A percentile compares a stretch with the other conserved stretches of the same genome.
Evolutionary conservation across 2,888 invertebrate genomes (phyloP).

Genomic region (Homarus gammarus): DNA sequence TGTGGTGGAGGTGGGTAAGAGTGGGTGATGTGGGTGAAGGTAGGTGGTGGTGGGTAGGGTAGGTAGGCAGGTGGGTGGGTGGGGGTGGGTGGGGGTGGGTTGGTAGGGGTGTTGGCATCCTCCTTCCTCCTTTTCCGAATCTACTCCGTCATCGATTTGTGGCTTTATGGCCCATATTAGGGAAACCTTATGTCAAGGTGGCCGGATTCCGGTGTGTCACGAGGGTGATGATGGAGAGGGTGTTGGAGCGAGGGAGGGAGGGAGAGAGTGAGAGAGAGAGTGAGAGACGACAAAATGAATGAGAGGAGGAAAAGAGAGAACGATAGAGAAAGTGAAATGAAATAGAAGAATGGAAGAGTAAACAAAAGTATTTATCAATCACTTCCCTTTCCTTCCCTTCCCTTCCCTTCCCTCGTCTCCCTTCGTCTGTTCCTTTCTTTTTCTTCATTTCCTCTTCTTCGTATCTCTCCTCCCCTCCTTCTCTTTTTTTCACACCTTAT

Average conservation of each 20-base stretch:
- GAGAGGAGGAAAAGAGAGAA: too few species aligned
- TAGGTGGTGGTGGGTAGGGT: neutral
- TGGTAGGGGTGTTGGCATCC: neutral
- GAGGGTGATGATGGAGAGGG: conserved; percentile 7
- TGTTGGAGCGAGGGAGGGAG: neutral
- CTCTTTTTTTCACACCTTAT: too few species aligned
- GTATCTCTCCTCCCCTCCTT: neutral
- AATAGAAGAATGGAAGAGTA: too few species aligned
- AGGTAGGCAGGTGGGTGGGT: neutral
- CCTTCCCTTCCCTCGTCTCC: neutral
- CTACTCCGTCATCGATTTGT: conserved; percentile 13
- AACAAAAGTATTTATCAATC: too few species aligned
- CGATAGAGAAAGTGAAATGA: too few species aligned
- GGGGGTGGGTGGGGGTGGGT: neutral
- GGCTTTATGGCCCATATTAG: conserved; percentile 34
- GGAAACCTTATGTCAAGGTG: conserved; percentile 37
- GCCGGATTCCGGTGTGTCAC: conserved; percentile 11
- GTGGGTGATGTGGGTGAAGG: too few species aligned
- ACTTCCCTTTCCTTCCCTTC: neutral
- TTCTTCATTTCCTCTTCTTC: too few species aligned
- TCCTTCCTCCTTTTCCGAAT: conserved; percentile 7
- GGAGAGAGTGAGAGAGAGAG: too few species aligned
- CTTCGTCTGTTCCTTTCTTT: neutral
- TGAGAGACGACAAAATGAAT: too few species aligned
- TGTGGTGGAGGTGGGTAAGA: too few species aligned